Base-by-base conservation (phyloP, 2,888 invertebrate genomes). In the Metopia argyrocephala region DNA sequence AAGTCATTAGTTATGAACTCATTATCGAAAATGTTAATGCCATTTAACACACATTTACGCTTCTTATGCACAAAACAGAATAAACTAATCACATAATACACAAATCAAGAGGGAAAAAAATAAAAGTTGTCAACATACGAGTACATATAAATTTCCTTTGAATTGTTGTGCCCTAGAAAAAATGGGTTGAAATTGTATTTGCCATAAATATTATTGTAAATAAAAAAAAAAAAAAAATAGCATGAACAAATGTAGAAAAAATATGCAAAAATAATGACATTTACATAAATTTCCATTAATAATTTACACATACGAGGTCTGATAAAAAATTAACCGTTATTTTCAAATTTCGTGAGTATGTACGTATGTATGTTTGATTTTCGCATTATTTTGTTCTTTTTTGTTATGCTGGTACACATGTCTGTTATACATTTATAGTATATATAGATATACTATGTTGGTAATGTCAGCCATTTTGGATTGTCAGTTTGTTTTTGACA, bases 81-180 rank as follows among this genome's bases (percentile, higher is more conserved):
- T 69, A 74, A 52, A 28, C 25, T 57, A 69, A 62, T 20, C 57
- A 57, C 31, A 62, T 50, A 15, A 54, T 45, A 20, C 18, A 31
- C 50, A 50, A 31, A 31, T 5, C 15, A 45, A 5, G 27, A 54
- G 59, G 20, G 46, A 23, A 12, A 59, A 21, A 46, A 56, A 12
- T 21, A 65, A 52, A 80, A 81, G 61, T 70, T 81, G 69, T 81
- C 81, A 78, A 74, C 78, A 74, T 59, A n/a, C n/a, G n/a, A n/a
- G n/a, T n/a, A n/a, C n/a, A n/a, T n/a, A n/a, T n/a, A 38, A 15
- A 6, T 38, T 38, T 15, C 38, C 38, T 38, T 38, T 38, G 15
- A 38, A 38, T 12, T 38, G 15, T 38, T 38, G 12, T 38, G 3
- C n/a, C n/a, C n/a, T 38, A 15, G 15, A 9, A 38, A 15, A 38